Conservation (phyloP, 2,113 vertebrate species). For the Elachura formosa region DNA sequence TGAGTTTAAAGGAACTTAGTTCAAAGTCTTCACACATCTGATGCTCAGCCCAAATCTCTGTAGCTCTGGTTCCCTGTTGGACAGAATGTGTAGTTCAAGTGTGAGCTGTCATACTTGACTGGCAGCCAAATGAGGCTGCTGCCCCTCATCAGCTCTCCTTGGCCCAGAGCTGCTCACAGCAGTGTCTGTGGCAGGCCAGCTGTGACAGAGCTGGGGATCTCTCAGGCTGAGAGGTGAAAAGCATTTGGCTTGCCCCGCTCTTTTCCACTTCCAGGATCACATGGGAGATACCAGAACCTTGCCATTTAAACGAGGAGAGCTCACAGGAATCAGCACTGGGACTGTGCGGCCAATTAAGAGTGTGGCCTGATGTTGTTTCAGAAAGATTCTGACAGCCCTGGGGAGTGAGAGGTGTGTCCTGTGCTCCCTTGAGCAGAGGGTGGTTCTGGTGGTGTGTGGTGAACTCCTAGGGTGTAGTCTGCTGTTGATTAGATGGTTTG, state of each 20-base stretch:
- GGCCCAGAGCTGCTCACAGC: neutral
- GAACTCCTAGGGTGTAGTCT: neutral
- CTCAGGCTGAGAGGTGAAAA: neutral
- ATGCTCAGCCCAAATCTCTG: neutral
- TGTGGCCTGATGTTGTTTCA: neutral
- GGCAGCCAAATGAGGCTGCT: slow-evolving; percentile 6
- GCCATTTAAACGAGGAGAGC: neutral
- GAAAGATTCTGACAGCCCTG: neutral
- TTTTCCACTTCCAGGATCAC: neutral
- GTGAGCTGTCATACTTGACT: neutral
- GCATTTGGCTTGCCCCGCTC: neutral
- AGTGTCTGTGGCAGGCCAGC: neutral
- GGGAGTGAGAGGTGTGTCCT: neutral
- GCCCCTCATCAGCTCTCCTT: neutral
- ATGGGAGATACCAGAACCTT: neutral
- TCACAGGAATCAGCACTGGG: neutral
- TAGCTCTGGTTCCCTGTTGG: neutral
- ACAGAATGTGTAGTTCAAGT: neutral
- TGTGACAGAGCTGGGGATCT: neutral
- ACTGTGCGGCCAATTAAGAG: neutral
- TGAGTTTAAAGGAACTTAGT: neutral
- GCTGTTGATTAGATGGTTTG: neutral
- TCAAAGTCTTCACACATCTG: slow-evolving; percentile 8
- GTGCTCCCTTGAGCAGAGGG: neutral
- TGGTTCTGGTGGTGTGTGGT: neutral